phyloP scores from a whole-genome alignment of 1,140 invertebrate species.

The Sycophaga agraensis region DNA sequence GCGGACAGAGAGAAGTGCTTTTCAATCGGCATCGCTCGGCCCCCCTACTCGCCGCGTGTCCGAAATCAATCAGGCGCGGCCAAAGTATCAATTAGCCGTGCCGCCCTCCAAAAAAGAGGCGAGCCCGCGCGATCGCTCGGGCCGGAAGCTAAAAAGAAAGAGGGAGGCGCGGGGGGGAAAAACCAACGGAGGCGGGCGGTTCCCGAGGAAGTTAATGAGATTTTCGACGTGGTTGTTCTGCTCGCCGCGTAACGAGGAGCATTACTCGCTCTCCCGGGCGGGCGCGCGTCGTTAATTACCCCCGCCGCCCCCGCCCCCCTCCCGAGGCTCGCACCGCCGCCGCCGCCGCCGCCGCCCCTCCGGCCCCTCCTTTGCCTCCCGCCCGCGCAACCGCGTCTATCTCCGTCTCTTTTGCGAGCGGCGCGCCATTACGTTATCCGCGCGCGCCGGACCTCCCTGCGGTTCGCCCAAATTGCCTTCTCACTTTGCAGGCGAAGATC shows the following conservation, averaged over 20 bases:
- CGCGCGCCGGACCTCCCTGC: constrained; percentile 38
- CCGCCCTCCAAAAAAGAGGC: not conserved
- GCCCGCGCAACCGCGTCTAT: not conserved
- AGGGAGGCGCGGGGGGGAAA: constrained; percentile 15
- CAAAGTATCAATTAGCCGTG: constrained; percentile 11
- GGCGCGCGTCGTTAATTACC: constrained; percentile 54
- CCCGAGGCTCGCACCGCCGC: not conserved
- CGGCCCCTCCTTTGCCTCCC: not conserved
- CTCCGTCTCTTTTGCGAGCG: not conserved
- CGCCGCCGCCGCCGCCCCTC: constrained; percentile 19
- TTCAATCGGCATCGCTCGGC: too few species aligned
- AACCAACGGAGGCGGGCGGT: not conserved
- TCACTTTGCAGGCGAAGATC: constrained; percentile 51
- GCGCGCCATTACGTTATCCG: constrained; percentile 50
- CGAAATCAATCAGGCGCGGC: constrained; percentile 2
- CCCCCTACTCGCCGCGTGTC: too few species aligned
- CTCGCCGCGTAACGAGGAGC: constrained; percentile 47
- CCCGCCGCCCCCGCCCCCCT: constrained; percentile 21
- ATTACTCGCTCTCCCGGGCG: constrained; percentile 45
- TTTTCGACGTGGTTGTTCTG: constrained; percentile 26
- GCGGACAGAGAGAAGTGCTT: too few species aligned
- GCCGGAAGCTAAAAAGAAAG: too few species aligned
- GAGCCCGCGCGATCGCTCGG: too few species aligned
- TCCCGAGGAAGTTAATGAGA: constrained; percentile 23
- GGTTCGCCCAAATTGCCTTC: constrained; percentile 54